Evolutionary conservation across 2,113 vertebrate genomes (phyloP).

Genomic region (Passer montanus): DNA sequence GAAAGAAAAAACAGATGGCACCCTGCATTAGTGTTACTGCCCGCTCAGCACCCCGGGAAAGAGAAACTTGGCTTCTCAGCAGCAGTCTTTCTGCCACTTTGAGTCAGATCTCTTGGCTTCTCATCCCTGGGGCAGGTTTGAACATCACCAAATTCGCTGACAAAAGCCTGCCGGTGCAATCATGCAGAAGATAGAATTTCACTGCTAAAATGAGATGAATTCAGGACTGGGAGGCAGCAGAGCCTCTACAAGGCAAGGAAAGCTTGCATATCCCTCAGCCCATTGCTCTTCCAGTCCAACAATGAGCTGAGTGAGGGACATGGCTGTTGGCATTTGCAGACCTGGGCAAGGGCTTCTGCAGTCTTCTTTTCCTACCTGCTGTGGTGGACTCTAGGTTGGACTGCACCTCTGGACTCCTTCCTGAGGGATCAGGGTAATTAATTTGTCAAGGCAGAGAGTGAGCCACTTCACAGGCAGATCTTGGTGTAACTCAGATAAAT

Average conservation of each 20-base stretch:
- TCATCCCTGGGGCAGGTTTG: slow-evolving; percentile 43
- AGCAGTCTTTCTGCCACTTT: slow-evolving; percentile 62
- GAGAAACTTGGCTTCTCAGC: slow-evolving; percentile 63
- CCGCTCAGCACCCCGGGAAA: slow-evolving; percentile 27
- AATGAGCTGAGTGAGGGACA: background rate
- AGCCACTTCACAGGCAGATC: background rate
- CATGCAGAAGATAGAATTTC: slow-evolving; percentile 65
- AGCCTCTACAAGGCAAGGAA: background rate
- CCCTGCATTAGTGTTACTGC: slow-evolving; percentile 47
- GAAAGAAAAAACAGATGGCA: slow-evolving; percentile 46
- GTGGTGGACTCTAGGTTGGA: background rate
- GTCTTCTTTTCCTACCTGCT: background rate
- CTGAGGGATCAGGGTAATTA: background rate
- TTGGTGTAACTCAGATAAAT: background rate
- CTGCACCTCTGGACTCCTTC: background rate
- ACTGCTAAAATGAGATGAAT: slow-evolving; percentile 26
- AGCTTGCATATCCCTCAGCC: background rate
- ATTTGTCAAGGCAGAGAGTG: background rate
- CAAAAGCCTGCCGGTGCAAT: slow-evolving; percentile 52
- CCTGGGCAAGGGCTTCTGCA: background rate
- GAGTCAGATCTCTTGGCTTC: slow-evolving; percentile 60
- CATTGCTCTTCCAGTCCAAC: background rate
- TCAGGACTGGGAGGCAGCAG: background rate
- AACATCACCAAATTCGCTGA: slow-evolving; percentile 45
- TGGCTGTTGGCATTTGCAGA: background rate